Conservation (phyloP, 2,797 vertebrate species). For the Micropoecilia bifurca region DNA sequence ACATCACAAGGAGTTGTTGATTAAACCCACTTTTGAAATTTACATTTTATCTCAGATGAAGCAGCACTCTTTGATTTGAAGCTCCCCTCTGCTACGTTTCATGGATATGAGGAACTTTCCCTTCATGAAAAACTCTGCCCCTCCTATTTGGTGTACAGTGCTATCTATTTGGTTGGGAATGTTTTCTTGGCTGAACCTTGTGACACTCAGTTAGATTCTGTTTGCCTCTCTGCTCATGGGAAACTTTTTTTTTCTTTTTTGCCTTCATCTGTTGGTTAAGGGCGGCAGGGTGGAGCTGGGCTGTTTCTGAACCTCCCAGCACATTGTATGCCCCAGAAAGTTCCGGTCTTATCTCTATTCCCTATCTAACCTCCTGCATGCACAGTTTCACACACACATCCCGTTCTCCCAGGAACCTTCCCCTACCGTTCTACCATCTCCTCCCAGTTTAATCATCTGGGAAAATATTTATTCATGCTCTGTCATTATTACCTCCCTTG, state of each 20-base stretch:
- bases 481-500: constrained; percentile 53
- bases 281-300: constrained; percentile 40
- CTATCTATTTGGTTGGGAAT: constrained; percentile 33
- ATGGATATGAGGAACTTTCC: constrained; percentile 14
- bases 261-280: constrained; percentile 49
- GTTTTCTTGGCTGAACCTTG: constrained; percentile 42
- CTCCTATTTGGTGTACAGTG: constrained; percentile 13
- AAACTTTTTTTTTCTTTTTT: constrained; percentile 40
- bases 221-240: constrained; percentile 35
- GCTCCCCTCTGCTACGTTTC: constrained; percentile 14
- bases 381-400: constrained; percentile 31
- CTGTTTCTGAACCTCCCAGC: constrained; percentile 48
- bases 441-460: constrained; percentile 68
- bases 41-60: constrained; percentile 29
- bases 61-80: constrained; percentile 25
- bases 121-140: constrained; percentile 23
- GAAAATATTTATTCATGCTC: constrained; percentile 74
- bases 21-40: constrained; percentile 47
- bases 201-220: constrained; percentile 40
- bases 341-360: constrained; percentile 61
- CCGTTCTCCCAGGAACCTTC: constrained; percentile 32
- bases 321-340: constrained; percentile 61
- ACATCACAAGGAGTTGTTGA: constrained; percentile 47
- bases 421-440: constrained; percentile 33
- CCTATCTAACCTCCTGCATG: constrained; percentile 56